Conservation (phyloP, 2,113 vertebrate genomes). For the Toxotes chatareus region DNA sequence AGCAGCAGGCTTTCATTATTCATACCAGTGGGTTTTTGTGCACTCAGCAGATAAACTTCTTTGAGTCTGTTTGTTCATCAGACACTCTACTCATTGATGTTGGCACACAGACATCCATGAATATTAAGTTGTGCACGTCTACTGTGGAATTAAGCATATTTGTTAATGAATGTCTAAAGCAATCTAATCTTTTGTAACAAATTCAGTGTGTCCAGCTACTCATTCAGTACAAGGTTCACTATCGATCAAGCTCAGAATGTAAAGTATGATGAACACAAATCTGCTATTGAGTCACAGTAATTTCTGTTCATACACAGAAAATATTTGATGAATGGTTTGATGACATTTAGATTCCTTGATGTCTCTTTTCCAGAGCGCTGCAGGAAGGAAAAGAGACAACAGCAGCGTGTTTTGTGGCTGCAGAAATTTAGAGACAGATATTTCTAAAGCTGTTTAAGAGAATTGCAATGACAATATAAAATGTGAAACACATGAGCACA, state of each 20-base stretch:
- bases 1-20: conserved; percentile 78
- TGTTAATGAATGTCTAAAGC: conserved; percentile 55
- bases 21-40: conserved; percentile 71
- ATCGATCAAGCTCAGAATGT: conserved; percentile 40
- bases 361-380: neutral
- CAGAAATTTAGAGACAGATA: neutral
- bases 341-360: neutral
- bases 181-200: conserved; percentile 47
- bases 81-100: conserved; percentile 67
- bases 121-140: conserved; percentile 58
- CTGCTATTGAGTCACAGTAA: conserved; percentile 32
- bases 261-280: neutral
- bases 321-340: conserved; percentile 23
- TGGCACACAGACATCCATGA: conserved; percentile 61
- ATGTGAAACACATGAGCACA: neutral
- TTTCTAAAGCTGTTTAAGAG: conserved; percentile 1
- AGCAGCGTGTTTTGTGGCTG: neutral
- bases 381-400: neutral
- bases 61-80: conserved; percentile 74
- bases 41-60: conserved; percentile 75
- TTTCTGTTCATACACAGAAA: conserved; percentile 36
- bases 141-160: conserved; percentile 53
- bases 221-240: conserved; percentile 31
- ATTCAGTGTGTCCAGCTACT: conserved; percentile 51
- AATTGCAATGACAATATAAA: neutral